These are phyloP conservation scores for Hucho hucho DNA, from an alignment of 2,113 vertebrate genomes.

Conservation along the genomic window DNA sequence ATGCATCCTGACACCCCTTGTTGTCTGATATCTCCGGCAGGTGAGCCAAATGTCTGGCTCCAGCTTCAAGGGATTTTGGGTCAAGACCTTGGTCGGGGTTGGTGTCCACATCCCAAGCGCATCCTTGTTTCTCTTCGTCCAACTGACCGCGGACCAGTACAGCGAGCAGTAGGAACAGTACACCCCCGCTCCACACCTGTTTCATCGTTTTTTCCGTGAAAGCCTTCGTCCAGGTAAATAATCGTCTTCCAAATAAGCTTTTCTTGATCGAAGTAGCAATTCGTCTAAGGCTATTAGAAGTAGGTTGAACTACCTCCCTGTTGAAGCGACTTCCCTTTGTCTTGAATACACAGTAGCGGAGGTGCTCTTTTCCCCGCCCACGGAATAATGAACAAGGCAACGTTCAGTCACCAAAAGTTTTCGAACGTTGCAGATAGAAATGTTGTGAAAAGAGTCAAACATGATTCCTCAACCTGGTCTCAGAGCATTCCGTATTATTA, in stretches of 20 bases:
- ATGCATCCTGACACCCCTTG: constrained; percentile 35
- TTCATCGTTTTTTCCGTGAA: constrained; percentile 22
- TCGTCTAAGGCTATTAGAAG: neutral
- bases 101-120: constrained; percentile 31
- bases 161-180: neutral
- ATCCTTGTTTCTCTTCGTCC: neutral
- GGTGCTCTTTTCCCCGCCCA: constrained; percentile 7
- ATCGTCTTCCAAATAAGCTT: neutral
- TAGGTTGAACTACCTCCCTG: neutral
- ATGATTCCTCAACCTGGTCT: too few species aligned
- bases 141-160: constrained; percentile 8
- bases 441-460: too few species aligned
- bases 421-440: too few species aligned
- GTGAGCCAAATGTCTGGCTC: neutral
- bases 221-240: neutral
- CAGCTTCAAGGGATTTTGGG: neutral
- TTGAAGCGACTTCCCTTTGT: neutral
- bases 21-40: neutral
- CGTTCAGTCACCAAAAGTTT: too few species aligned
- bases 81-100: constrained; percentile 17
- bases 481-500: too few species aligned
- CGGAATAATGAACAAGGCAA: too few species aligned
- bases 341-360: neutral
- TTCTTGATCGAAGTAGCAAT: neutral
- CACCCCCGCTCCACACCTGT: neutral